These are phyloP conservation scores for Apteryx mantelli DNA, from an alignment of 2,113 vertebrate species.

Conservation along the genomic window DNA sequence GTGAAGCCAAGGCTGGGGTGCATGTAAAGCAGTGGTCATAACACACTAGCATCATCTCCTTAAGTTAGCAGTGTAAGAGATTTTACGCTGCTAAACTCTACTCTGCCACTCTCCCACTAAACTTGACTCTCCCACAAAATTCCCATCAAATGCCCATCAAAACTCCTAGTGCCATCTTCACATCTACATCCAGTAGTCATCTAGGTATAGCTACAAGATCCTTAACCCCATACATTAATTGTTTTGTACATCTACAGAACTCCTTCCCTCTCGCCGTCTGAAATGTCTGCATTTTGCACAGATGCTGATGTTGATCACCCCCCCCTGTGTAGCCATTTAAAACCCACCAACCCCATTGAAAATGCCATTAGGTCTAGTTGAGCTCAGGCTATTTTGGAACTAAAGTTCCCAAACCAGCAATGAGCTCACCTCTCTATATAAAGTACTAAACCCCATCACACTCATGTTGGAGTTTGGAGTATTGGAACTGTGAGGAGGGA, in stretches of 20 bases:
- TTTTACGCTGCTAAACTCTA: neutral
- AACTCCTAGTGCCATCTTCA: neutral
- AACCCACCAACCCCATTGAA: neutral
- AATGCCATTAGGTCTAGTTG: neutral
- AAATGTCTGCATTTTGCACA: neutral
- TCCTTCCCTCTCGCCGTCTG: neutral
- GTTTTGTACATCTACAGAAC: neutral
- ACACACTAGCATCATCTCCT: neutral
- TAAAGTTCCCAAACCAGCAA: neutral
- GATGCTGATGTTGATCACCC: neutral
- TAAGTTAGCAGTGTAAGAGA: neutral
- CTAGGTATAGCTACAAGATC: neutral
- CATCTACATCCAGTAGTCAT: neutral
- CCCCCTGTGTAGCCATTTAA: neutral
- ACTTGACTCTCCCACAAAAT: neutral
- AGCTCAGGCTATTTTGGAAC: neutral
- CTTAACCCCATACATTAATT: neutral
- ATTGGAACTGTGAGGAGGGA: neutral
- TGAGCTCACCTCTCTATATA: neutral
- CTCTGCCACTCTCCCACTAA: neutral
- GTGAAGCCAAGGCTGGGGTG: fast-evolving
- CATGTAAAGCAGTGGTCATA: neutral
- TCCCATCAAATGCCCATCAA: neutral
- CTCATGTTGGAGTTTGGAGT: neutral
- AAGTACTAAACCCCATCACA: neutral